Evolutionary conservation across 1,140 invertebrate species (phyloP), one percentile per base, ranked within the genome.

Genomic region (Mya arenaria): DNA sequence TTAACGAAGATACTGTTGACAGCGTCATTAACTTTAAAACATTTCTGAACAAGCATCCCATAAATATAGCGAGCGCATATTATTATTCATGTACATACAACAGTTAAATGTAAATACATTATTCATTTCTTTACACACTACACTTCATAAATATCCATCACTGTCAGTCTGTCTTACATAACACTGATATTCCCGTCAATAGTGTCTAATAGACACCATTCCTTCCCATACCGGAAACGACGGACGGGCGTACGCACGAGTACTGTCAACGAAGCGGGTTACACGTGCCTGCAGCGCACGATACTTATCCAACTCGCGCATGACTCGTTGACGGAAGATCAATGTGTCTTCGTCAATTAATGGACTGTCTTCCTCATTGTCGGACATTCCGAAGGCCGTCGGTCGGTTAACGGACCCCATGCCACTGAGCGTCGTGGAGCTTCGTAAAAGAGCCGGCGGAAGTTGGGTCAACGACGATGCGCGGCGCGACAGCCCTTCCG

Each of bases 291-390:
- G 48, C 19, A 80, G 19, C 4, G 34, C n/a, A 28, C 56, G 13
- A 60, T 84, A 87, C 66, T 83, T 82, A n/a, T 85, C 28, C 17
- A 84, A 39, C 44, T 87, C 86, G 19, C 72, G 52, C 3, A 79
- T 62, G n/a, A 87, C 78, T 41, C 82, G 73, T 62, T 87, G 82
- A 62, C 81, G 75, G 0, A 81, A 68, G 34, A 74, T 60, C 32
- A 87, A 71, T 55, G 80, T 73, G 62, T 87, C 86, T 58, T 87
- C 86, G 39, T 83, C 86, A 34, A 87, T 85, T 34, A 78, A 79
- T 39, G 75, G 63, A 66, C 28, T 52, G 10, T 41, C 36, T 37
- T 62, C 75, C 15, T 56, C 44, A 15, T 66, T 44, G 56, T 72
- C 58, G n/a, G 30, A 30, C 56, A 44, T 3, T 25, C 39, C n/a